Evolutionary conservation across 2,113 vertebrate species (phyloP).

Genomic region (Melierax canorus): DNA sequence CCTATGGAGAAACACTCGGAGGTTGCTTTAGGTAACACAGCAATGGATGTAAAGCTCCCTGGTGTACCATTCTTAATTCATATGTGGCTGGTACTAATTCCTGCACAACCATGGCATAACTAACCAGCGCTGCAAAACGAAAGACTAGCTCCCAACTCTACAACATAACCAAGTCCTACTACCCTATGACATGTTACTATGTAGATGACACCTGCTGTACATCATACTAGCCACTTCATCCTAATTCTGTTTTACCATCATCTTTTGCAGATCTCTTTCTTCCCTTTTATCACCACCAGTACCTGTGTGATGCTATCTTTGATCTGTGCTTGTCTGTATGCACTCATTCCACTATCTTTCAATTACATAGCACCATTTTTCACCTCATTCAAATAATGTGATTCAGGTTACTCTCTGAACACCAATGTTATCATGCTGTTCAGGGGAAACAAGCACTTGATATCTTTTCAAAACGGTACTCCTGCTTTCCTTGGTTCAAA

Average conservation of each 20-base stretch:
- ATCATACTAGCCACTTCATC: neutral
- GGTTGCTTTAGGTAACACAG: slow-evolving; percentile 57
- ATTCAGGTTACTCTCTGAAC: neutral
- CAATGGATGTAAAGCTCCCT: neutral
- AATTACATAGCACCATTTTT: neutral
- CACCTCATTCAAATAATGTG: neutral
- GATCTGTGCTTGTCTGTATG: neutral
- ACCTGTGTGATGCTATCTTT: neutral
- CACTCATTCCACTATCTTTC: neutral
- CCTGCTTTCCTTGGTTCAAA: slow-evolving; percentile 35
- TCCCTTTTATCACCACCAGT: neutral
- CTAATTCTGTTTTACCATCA: neutral
- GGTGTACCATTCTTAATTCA: neutral
- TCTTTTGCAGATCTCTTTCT: neutral
- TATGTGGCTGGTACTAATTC: neutral
- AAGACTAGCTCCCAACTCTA: neutral
- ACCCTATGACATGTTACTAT: neutral
- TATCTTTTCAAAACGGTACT: slow-evolving; percentile 10
- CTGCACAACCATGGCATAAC: neutral
- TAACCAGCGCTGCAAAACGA: neutral
- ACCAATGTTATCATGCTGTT: neutral
- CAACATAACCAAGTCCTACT: neutral
- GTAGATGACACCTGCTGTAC: neutral
- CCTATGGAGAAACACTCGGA: slow-evolving; percentile 43
- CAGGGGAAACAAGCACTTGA: slow-evolving; percentile 8